phyloP scores from a whole-genome alignment of 1,140 invertebrate species.

The Nephila pilipes region DNA sequence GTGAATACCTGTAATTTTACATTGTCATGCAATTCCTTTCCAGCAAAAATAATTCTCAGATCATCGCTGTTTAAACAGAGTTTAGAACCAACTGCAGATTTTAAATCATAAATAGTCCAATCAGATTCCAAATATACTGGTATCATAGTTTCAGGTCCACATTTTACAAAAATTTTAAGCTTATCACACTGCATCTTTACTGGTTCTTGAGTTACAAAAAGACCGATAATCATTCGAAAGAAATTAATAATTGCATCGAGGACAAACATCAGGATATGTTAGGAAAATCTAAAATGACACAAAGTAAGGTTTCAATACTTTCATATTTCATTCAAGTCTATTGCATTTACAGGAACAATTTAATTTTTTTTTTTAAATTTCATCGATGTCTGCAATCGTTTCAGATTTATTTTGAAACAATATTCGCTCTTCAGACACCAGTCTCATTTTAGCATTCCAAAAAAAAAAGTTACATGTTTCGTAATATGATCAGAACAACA shows the following conservation, averaged over 20 bases:
- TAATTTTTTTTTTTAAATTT: too few relatives aligned
- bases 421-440: too few relatives aligned
- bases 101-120: conserved; percentile 89
- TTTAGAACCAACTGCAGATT: conserved; percentile 87
- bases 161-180: conserved; percentile 70
- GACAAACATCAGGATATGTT: conserved; percentile 12
- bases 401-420: too few relatives aligned
- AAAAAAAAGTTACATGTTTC: too few relatives aligned
- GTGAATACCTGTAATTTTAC: conserved; percentile 86
- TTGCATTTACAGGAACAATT: neutral
- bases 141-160: conserved; percentile 82
- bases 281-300: neutral
- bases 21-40: conserved; percentile 89
- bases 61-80: conserved; percentile 87
- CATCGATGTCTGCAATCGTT: too few relatives aligned
- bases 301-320: neutral
- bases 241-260: conserved; percentile 38
- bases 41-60: conserved; percentile 92
- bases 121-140: conserved; percentile 87
- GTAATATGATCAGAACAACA: too few relatives aligned
- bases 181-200: conserved; percentile 53
- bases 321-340: neutral
- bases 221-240: conserved; percentile 40
- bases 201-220: neutral
- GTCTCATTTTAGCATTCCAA: too few relatives aligned